These are phyloP conservation scores for Conus betulinus DNA, from an alignment of 1,140 invertebrate genomes.

Conservation along the genomic window DNA sequence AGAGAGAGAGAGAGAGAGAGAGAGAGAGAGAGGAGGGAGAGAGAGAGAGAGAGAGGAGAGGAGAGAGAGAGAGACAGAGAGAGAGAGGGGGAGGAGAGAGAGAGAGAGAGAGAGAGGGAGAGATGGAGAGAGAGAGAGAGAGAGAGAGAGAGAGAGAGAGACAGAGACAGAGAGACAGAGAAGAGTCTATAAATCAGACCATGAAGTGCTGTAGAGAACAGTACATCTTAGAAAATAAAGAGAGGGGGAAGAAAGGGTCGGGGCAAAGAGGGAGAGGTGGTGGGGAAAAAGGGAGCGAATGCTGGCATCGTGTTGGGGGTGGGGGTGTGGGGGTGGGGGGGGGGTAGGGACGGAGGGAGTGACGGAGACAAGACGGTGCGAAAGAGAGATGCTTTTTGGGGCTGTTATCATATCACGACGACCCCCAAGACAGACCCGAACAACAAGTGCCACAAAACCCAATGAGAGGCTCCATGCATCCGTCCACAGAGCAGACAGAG, in stretches of 20 bases:
- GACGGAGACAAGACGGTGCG: too few relatives aligned
- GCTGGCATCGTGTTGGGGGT: not conserved
- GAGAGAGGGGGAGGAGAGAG: not conserved
- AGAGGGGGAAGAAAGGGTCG: not conserved
- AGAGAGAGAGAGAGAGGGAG: not conserved
- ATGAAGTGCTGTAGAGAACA: too few relatives aligned
- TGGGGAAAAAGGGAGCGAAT: not conserved
- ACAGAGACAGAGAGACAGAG: not conserved
- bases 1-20: slow-evolving; percentile 9
- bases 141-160: not conserved
- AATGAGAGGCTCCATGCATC: too few relatives aligned
- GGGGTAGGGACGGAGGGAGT: too few relatives aligned
- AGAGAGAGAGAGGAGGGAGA: not conserved
- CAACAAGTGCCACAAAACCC: too few relatives aligned
- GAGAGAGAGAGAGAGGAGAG: not conserved
- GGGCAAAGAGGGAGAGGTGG: not conserved
- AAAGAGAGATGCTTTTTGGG: too few relatives aligned
- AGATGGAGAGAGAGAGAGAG: not conserved
- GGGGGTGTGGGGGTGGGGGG: not conserved
- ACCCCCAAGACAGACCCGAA: too few relatives aligned
- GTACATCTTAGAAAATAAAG: not conserved
- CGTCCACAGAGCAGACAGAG: too few relatives aligned
- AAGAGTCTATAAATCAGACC: not conserved
- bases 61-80: not conserved
- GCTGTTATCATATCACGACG: too few relatives aligned